Evolutionary conservation across 1,140 invertebrate genomes (phyloP), one percentile per base, ranked within the genome.

Genomic region (Conus betulinus): DNA sequence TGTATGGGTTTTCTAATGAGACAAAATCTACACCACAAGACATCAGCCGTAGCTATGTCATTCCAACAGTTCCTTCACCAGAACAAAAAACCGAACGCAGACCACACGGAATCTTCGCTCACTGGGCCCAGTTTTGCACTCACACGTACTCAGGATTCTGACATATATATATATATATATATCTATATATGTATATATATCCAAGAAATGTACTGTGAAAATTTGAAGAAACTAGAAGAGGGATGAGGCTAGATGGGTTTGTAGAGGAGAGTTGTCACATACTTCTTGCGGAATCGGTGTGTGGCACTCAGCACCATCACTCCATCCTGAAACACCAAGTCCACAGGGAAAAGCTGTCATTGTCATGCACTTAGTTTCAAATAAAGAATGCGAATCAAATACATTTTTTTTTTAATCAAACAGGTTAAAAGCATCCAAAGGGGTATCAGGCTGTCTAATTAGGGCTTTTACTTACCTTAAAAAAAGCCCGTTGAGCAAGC

Each of bases 231-330:
- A 51, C 79, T 52, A 84, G 82, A 84, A 60, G 23, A 84, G 23
- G 53, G 53, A 5, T 84, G 82, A 25, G 5, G 78, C 94, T 97
- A 98, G 93, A 99, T 99, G 23, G 99, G 99, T 95, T 99, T 99
- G 95, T 99, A 99, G 0, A 99, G 96, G n/a, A 99, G 96, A 7
- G 99, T 99, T 11, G 99, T 99, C 15, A 99, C 99, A 96, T 99
- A 99, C 96, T 99, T 99, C 96, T 99, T 99, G 84, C 98, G 97
- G 95, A 99, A 99, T 89, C 99, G 96, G 96, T 99, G 98, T 17
- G 99, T 99, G 3, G 98, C 98, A 93, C 98, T 99, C 5, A 99
- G 96, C 55, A 99, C 99, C 98, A 99, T 99, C 2, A 99, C 99
- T 76, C 99, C 99, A 96, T 99, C 99, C 96, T 96, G 89, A 52